These are phyloP conservation scores for Tenebrosternarchus preto DNA, from an alignment of 2,113 vertebrate genomes.

Conservation along the genomic window DNA sequence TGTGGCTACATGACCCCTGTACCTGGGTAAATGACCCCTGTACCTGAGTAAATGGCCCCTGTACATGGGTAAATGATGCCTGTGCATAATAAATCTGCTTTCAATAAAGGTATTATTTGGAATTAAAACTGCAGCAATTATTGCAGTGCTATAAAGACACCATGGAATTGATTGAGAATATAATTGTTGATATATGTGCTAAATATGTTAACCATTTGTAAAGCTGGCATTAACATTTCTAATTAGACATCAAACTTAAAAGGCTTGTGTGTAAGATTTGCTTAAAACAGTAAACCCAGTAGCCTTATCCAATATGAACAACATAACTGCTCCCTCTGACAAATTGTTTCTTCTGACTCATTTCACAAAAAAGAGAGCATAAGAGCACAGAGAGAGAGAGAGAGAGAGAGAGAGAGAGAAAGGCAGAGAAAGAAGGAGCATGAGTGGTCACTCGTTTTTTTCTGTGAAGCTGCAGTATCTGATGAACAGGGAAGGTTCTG, in stretches of 20 bases:
- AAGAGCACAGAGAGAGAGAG: neutral
- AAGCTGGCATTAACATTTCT: conserved; percentile 9
- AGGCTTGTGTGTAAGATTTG: neutral
- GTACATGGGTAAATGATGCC: conserved; percentile 72
- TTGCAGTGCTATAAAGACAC: neutral
- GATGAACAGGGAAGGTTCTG: neutral
- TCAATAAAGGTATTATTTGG: conserved; percentile 72
- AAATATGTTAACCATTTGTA: conserved; percentile 30
- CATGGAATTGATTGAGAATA: neutral
- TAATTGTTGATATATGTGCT: conserved; percentile 28
- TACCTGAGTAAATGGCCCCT: conserved; percentile 70
- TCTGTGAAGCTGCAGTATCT: neutral
- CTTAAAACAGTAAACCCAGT: conserved; percentile 26
- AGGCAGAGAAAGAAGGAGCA: neutral
- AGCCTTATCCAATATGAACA: conserved; percentile 9
- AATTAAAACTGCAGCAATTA: conserved; percentile 61
- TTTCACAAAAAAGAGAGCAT: neutral
- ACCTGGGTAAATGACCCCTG: conserved; percentile 46
- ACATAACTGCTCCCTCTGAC: neutral
- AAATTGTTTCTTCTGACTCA: neutral
- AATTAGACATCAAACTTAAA: conserved; percentile 7
- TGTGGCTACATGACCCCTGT: conserved; percentile 73
- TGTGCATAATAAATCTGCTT: conserved; percentile 74
- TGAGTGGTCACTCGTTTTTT: neutral
- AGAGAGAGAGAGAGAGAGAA: neutral